Evolutionary conservation across 2,888 invertebrate genomes (phyloP), one percentile per base, ranked within the genome.

Genomic region (Sphaeridia pumilis): DNA sequence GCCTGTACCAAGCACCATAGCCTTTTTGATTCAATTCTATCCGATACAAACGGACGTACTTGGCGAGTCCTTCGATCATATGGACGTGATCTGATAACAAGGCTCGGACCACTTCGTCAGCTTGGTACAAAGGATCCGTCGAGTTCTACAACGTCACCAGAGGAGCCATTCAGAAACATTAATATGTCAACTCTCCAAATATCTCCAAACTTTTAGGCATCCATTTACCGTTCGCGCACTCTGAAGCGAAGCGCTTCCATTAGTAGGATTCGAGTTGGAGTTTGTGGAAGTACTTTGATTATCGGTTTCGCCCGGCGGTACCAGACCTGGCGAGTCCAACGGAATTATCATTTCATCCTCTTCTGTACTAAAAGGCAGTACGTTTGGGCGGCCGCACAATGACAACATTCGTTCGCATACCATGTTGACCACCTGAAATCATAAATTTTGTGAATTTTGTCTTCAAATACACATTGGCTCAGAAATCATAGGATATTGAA

Each of bases 401-500:
- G 80, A 78, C 20, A 87, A 75, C 26, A 87, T 77, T 36, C 85
- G 76, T 69, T 87, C 86, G 67, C 86, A 86, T 51, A 85, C 75
- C 58, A 79, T 75, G 71, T 83, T 84, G n/a, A 87, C 71, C 63
- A 87, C 78, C 85, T 86, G 71, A 12, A 71, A 69, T 56, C 55
- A 46, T 46, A 49, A 7, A 46, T 5, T n/a, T n/a, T n/a, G n/a
- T n/a, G n/a, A n/a, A n/a, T n/a, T n/a, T n/a, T n/a, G n/a, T n/a
- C n/a, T n/a, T n/a, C n/a, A n/a, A n/a, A n/a, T n/a, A n/a, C n/a
- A n/a, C n/a, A n/a, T n/a, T n/a, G n/a, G n/a, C n/a, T n/a, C n/a
- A n/a, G n/a, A n/a, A n/a, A n/a, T n/a, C n/a, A n/a, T 31, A 22
- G 34, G 20, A 45, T 45, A 10, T 22, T 21, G 41, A 12, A 36